These are phyloP conservation scores for Odocoileus hemionus DNA, from an alignment of 2,113 vertebrate species.

Conservation along the genomic window DNA sequence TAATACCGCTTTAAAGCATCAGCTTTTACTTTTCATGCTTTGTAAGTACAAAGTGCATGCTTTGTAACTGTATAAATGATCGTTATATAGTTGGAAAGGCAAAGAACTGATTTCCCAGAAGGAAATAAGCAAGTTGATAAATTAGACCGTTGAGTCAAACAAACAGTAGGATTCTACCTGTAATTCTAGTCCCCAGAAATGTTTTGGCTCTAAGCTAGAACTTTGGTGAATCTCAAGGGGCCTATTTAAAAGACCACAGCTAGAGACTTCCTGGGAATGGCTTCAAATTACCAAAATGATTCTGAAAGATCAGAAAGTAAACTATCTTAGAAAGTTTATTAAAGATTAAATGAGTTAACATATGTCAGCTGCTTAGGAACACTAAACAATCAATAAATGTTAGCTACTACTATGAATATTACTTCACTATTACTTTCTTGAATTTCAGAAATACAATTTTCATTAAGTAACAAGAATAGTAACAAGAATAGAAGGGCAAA, in stretches of 20 bases:
- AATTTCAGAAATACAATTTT: constrained; percentile 1
- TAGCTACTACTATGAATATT: not conserved
- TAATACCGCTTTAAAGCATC: not conserved
- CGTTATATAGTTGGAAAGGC: not conserved
- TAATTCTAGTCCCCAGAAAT: not conserved
- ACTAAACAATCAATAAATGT: not conserved
- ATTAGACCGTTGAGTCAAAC: not conserved
- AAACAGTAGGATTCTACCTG: not conserved
- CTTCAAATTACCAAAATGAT: not conserved
- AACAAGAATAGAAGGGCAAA: not conserved
- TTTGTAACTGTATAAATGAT: not conserved
- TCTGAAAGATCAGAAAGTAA: not conserved
- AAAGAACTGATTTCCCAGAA: not conserved
- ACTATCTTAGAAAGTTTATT: not conserved
- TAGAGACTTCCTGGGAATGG: not conserved
- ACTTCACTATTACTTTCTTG: not conserved
- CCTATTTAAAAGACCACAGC: not conserved
- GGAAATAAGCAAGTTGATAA: not conserved
- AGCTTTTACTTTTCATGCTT: not conserved
- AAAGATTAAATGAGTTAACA: not conserved
- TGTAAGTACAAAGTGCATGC: not conserved
- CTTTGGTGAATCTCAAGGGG: not conserved
- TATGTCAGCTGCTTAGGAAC: not conserved
- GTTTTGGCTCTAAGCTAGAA: not conserved
- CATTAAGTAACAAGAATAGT: not conserved